Conservation (phyloP, 2,888 invertebrate species). For the Eilema caniola region DNA sequence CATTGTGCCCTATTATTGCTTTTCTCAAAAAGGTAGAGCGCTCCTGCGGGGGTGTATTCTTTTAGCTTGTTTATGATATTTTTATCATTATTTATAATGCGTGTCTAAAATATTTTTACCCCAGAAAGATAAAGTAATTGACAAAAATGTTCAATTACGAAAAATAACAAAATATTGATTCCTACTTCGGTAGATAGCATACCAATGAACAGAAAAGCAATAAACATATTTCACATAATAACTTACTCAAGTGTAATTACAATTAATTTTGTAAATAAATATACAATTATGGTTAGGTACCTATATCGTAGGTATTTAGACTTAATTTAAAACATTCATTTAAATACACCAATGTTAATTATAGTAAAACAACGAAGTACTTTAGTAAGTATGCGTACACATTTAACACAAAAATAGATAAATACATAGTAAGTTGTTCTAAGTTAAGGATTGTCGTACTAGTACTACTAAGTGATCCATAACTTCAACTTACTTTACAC, state of each 20-base stretch:
- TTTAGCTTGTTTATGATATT: neutral
- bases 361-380: conserved; percentile 36
- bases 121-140: too few relatives aligned
- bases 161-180: conserved; percentile 22
- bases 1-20: too few relatives aligned
- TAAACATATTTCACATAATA: conserved; percentile 26
- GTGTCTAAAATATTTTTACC: too few relatives aligned
- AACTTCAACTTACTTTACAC: neutral
- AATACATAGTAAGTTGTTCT: conserved; percentile 9
- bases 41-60: neutral
- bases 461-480: conserved; percentile 3
- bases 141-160: conserved; percentile 24
- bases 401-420: conserved; percentile 31
- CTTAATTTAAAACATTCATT: conserved; percentile 39
- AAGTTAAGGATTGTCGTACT: conserved; percentile 17
- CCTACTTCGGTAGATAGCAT: conserved; percentile 16
- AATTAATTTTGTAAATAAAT: conserved; percentile 32
- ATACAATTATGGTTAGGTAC: conserved; percentile 21
- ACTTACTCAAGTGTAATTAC: conserved; percentile 44
- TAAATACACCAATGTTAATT: conserved; percentile 42
- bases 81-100: too few relatives aligned
- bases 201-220: conserved; percentile 19
- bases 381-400: conserved; percentile 17
- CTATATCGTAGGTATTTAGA: conserved; percentile 30
- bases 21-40: too few relatives aligned